These are phyloP conservation scores for Chionomys nivalis DNA, from an alignment of 2,113 vertebrate species.

Conservation along the genomic window DNA sequence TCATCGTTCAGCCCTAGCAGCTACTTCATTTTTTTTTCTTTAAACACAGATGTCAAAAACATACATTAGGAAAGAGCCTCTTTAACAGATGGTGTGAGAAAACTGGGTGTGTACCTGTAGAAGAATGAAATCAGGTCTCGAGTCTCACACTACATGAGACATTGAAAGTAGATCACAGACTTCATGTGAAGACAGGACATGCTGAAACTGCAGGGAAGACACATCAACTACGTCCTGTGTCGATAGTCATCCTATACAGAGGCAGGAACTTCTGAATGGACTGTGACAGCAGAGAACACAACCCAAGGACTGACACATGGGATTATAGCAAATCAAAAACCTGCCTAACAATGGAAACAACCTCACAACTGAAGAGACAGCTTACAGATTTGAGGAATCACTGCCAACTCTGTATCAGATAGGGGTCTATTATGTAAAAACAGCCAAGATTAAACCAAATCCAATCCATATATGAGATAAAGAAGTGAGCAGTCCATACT, in stretches of 20 bases:
- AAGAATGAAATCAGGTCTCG: neutral
- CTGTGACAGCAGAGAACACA: neutral
- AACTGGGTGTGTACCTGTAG: neutral
- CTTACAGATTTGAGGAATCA: neutral
- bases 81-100: neutral
- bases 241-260: neutral
- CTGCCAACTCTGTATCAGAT: neutral
- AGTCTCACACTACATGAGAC: neutral
- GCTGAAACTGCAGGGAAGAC: neutral
- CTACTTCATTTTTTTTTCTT: neutral
- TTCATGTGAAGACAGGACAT: neutral
- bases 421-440: neutral
- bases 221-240: neutral
- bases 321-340: neutral
- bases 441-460: neutral
- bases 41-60: neutral
- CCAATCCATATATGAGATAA: neutral
- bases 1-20: neutral
- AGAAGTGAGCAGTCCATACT: neutral
- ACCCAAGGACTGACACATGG: neutral
- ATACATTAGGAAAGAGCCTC: neutral
- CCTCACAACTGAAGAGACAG: neutral
- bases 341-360: neutral
- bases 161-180: neutral
- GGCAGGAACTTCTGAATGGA: neutral